Evolutionary conservation across 2,113 vertebrate genomes (phyloP).

Genomic region (Eleginops maclovinus): DNA sequence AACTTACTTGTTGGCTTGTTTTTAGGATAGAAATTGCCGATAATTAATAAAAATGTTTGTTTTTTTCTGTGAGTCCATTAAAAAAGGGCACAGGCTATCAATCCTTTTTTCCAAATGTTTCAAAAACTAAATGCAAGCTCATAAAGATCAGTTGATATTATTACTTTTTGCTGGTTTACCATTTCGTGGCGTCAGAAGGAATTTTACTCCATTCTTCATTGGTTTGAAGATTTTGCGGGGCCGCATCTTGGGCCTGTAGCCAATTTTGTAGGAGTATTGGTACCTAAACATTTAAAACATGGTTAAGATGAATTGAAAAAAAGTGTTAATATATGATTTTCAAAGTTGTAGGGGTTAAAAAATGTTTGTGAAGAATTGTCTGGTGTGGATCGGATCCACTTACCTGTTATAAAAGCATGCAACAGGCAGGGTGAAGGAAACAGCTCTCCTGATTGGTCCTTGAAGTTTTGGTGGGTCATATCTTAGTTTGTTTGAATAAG

Average conservation of each 20-base stretch:
- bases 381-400: not conserved
- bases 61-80: not conserved
- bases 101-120: not conserved
- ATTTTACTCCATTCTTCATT: constrained; percentile 54
- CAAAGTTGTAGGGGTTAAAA: not conserved
- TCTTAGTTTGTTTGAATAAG: constrained; percentile 72
- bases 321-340: not conserved
- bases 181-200: constrained; percentile 72
- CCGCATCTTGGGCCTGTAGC: constrained; percentile 65
- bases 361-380: not conserved
- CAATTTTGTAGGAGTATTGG: constrained; percentile 80
- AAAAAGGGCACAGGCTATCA: not conserved
- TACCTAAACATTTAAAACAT: constrained; percentile 65
- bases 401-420: constrained; percentile 80
- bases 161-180: constrained; percentile 53
- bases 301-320: not conserved
- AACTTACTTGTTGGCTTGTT: not conserved
- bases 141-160: not conserved
- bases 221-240: constrained; percentile 58
- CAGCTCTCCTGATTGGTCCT: constrained; percentile 62
- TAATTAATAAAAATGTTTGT: not conserved
- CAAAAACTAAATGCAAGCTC: not conserved
- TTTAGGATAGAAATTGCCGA: not conserved
- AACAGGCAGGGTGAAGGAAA: constrained; percentile 67
- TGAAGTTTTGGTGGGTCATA: constrained; percentile 48